These are phyloP conservation scores for Tautogolabrus adspersus DNA, from an alignment of 2,113 vertebrate genomes.

Conservation along the genomic window DNA sequence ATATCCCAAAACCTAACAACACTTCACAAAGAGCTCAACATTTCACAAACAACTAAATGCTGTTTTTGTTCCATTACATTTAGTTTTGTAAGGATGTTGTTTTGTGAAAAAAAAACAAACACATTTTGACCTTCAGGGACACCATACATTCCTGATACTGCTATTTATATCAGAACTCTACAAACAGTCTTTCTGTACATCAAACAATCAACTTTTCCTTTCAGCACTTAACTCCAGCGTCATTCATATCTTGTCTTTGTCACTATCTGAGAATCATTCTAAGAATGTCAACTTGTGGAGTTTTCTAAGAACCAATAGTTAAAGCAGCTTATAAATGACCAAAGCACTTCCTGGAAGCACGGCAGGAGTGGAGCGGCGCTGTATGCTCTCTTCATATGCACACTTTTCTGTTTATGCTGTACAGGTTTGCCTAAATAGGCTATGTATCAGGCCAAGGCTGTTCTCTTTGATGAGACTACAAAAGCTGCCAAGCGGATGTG, in stretches of 20 bases:
- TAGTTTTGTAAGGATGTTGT: no score
- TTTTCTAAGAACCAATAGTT: neutral
- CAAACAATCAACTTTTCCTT: neutral
- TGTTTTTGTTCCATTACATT: no score
- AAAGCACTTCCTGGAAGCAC: neutral
- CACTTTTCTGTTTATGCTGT: conserved; percentile 45
- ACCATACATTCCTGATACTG: neutral
- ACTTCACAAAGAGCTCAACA: no score
- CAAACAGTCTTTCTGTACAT: no score
- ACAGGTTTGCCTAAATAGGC: conserved; percentile 52
- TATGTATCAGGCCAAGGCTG: conserved; percentile 42
- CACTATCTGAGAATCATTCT: neutral
- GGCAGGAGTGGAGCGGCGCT: neutral
- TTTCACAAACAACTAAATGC: no score
- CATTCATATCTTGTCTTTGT: neutral
- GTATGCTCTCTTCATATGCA: conserved; percentile 12
- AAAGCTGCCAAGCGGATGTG: conserved; percentile 71
- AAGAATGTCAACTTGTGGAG: neutral
- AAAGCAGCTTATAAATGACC: neutral
- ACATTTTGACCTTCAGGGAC: neutral
- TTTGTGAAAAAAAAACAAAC: no score
- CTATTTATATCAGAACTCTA: neutral
- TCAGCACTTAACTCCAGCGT: neutral
- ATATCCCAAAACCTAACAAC: no score
- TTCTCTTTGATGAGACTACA: conserved; percentile 68